These are phyloP conservation scores for Leuciscus idus DNA, from an alignment of 2,113 vertebrate genomes.

Conservation along the genomic window DNA sequence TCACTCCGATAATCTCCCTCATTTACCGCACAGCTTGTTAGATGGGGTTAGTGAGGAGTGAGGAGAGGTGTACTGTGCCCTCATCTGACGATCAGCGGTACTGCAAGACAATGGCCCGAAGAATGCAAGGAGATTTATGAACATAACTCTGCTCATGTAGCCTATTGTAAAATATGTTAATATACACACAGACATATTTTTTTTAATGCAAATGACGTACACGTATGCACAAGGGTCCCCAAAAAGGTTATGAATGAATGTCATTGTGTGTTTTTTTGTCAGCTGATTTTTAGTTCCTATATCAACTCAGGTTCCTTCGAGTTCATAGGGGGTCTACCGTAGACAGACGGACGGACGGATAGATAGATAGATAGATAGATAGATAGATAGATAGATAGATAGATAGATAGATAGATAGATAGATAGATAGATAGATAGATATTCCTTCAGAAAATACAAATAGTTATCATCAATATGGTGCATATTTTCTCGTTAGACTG, in stretches of 20 bases:
- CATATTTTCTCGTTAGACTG: too few relatives aligned
- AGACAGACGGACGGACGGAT: too few relatives aligned
- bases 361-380: not conserved
- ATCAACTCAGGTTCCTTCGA: too few relatives aligned
- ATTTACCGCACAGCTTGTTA: slow-evolving; percentile 67
- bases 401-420: not conserved
- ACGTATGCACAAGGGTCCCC: too few relatives aligned
- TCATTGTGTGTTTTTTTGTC: not conserved
- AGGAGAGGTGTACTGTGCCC: slow-evolving; percentile 34
- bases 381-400: not conserved
- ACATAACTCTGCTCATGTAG: not conserved
- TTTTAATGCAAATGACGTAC: too few relatives aligned
- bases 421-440: not conserved
- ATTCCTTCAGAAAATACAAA: too few relatives aligned
- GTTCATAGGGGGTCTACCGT: too few relatives aligned
- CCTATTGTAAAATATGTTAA: not conserved
- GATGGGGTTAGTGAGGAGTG: not conserved
- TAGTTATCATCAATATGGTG: too few relatives aligned
- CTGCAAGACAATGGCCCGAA: slow-evolving; percentile 4
- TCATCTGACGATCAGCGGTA: slow-evolving; percentile 33
- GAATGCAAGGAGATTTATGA: not conserved
- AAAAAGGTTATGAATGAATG: not conserved
- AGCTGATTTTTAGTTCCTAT: too few relatives aligned
- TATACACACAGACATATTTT: too few relatives aligned
- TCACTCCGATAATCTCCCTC: slow-evolving; percentile 69